Conservation (phyloP, 2,113 vertebrate species). For the Mobula birostris region DNA sequence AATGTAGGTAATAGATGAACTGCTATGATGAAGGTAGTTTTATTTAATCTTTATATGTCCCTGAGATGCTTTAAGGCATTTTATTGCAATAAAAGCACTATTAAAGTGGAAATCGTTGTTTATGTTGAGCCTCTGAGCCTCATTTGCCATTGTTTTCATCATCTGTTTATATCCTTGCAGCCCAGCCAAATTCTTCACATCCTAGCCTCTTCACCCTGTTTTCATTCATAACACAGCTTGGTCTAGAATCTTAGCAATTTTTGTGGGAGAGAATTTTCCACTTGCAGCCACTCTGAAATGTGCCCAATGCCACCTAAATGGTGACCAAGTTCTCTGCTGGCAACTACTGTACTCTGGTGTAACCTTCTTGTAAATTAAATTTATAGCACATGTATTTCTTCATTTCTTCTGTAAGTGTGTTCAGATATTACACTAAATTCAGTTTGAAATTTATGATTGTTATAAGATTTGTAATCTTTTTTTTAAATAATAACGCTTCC, state of each 20-base stretch:
- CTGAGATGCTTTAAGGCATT: too few species aligned
- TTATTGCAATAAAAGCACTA: neutral
- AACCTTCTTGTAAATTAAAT: neutral
- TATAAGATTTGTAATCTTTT: neutral
- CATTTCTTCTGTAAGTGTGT: neutral
- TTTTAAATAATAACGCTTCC: neutral
- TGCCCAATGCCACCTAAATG: neutral
- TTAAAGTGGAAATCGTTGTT: neutral
- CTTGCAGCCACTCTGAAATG: neutral
- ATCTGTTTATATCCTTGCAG: neutral
- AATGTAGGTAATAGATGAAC: conserved; percentile 69
- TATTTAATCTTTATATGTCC: neutral
- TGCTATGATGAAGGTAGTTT: neutral
- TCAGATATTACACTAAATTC: neutral
- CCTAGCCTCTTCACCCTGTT: neutral
- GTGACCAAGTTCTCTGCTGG: neutral
- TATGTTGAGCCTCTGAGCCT: neutral
- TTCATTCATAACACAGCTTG: neutral
- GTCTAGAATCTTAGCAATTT: neutral
- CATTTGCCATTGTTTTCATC: neutral
- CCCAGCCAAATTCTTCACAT: neutral
- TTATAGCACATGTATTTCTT: neutral
- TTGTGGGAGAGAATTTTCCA: neutral
- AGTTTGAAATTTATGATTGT: neutral
- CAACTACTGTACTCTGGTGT: neutral